These are phyloP conservation scores for Pipistrellus kuhlii DNA, from an alignment of 2,797 vertebrate species.

Conservation along the genomic window DNA sequence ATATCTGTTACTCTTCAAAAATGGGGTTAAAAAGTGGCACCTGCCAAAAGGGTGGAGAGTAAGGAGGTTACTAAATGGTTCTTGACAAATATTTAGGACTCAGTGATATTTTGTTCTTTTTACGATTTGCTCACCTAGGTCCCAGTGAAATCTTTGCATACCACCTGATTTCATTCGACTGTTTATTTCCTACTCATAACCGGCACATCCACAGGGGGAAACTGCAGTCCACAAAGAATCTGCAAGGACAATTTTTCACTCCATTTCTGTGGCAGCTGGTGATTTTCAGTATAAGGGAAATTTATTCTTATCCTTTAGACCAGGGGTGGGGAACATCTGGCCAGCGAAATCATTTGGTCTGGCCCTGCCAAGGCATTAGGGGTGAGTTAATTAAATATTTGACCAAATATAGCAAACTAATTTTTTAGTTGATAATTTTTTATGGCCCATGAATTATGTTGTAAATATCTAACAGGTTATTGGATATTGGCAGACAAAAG, in stretches of 20 bases:
- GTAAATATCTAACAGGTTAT: too few species aligned
- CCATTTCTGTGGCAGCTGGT: not conserved
- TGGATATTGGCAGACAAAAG: too few species aligned
- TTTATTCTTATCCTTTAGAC: conserved; percentile 47
- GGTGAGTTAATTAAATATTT: too few species aligned
- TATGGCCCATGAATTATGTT: too few species aligned
- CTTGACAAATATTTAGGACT: conserved; percentile 88
- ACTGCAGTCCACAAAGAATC: conserved; percentile 65
- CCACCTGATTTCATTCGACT: conserved; percentile 63
- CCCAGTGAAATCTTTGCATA: conserved; percentile 51
- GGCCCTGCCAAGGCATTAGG: too few species aligned
- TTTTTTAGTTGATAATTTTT: too few species aligned
- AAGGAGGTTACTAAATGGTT: conserved; percentile 86
- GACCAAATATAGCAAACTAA: too few species aligned
- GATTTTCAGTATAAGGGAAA: conserved; percentile 62
- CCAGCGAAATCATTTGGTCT: too few species aligned
- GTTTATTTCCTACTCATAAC: conserved; percentile 70
- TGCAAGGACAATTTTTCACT: conserved; percentile 60
- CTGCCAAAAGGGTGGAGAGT: not conserved
- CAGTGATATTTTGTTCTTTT: conserved; percentile 84
- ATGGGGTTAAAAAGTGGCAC: conserved; percentile 72
- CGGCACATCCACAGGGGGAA: conserved; percentile 48
- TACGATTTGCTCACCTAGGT: conserved; percentile 87
- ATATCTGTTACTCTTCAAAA: conserved; percentile 47
- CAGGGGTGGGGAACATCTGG: too few species aligned